Percentiles rank a stretch among this genome's conserved stretches.
Evolutionary conservation across 2,113 vertebrate genomes (phyloP).

Genomic region (Nesogale talazaci): DNA sequence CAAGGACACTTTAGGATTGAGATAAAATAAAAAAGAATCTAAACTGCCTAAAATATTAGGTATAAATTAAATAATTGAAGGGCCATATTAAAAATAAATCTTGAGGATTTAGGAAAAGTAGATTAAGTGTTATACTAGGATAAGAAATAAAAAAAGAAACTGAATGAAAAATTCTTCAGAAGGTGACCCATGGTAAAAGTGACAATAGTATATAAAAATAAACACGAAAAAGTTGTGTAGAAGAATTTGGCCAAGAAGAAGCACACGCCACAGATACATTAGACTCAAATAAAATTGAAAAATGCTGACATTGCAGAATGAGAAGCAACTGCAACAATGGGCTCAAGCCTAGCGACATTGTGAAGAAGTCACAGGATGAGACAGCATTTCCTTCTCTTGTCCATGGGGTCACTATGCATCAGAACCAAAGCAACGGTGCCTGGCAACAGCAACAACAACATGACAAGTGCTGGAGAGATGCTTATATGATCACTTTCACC

Average conservation of each 20-base stretch:
- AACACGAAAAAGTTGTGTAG: neutral
- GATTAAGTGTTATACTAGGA: neutral
- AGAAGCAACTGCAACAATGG: neutral
- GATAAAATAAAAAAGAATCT: slow-evolving; percentile 11
- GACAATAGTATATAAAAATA: neutral
- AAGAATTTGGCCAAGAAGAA: slow-evolving; percentile 18
- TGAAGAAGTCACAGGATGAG: no score
- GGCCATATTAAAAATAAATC: neutral
- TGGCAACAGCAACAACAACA: no score
- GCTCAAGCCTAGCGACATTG: no score
- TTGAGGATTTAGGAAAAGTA: slow-evolving; percentile 2
- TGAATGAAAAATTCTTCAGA: neutral
- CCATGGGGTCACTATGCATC: no score
- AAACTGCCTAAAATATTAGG: neutral
- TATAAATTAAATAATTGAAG: neutral
- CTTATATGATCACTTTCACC: neutral
- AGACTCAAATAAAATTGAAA: neutral
- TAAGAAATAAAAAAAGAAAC: neutral
- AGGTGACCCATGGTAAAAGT: neutral
- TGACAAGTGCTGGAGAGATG: neutral
- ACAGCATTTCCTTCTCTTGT: no score
- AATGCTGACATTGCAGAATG: neutral
- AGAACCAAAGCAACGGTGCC: no score
- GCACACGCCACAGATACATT: neutral
- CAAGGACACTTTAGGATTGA: neutral